phyloP scores from a whole-genome alignment of 2,113 vertebrate genomes.

The Maccullochella peelii region DNA sequence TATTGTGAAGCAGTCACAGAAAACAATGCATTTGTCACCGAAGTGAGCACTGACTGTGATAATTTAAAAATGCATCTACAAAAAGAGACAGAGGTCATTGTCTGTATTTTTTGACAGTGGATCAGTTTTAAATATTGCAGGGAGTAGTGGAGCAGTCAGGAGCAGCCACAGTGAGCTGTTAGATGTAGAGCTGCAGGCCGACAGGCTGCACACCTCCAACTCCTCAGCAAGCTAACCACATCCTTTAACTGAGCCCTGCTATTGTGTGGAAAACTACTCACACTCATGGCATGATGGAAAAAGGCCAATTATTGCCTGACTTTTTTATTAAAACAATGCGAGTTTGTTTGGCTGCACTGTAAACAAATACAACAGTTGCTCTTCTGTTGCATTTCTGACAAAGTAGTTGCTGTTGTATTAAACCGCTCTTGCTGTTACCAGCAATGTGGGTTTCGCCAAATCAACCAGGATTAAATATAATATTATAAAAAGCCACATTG shows the following conservation, averaged over 20 bases:
- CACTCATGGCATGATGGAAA: slow-evolving; percentile 1
- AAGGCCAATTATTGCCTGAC: background rate
- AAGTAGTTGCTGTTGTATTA: background rate
- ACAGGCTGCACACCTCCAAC: background rate
- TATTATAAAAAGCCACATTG: background rate
- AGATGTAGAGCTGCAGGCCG: too few species aligned
- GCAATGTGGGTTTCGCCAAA: background rate
- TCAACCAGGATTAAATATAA: background rate
- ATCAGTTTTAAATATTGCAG: background rate
- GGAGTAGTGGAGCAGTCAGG: too few species aligned
- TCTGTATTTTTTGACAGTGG: background rate
- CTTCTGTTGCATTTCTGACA: background rate
- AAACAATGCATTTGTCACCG: background rate
- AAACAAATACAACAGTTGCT: background rate
- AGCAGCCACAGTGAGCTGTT: background rate
- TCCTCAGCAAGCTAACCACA: background rate
- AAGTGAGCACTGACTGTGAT: background rate
- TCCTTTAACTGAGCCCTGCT: background rate
- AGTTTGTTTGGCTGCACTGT: background rate
- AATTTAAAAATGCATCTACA: background rate
- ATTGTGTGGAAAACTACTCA: background rate
- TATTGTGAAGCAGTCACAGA: background rate
- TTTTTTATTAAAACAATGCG: background rate
- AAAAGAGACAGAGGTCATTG: too few species aligned
- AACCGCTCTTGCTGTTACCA: background rate